Evolutionary conservation across 2,888 invertebrate species (phyloP), one percentile per base, ranked within the genome.

Genomic region (Leptopterna dolabrata): DNA sequence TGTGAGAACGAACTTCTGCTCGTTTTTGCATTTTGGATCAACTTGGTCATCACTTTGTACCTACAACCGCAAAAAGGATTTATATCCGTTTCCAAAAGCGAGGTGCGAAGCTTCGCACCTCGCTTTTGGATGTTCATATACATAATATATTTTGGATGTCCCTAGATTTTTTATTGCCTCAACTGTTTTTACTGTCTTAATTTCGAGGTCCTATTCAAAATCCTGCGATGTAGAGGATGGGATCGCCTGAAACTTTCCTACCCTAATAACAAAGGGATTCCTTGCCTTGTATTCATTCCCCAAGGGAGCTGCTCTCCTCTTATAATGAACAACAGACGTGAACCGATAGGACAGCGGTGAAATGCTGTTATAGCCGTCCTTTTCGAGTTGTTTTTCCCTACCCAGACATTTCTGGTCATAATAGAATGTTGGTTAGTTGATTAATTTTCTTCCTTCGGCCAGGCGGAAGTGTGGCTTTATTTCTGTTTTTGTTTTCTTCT

Each of bases 341-440:
- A 51, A 29, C 30, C 47, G 81, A 1, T 45, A 11, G 81, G 55
- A 51, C 30, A 27, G 81, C 47, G 51, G 51, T 81, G 81, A 81
- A 81, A 81, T 81, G 81, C 30, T 81, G 81, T 81, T 81, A 81
- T 55, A 27, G 51, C 81, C 45, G 14, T 29, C 30, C 41, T 19
- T 45, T 55, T n/a, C 81, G n/a, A 81, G 55, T 81, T 81, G 81
- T 81, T 78, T n/a, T 81, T 51, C 55, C 51, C 30, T 30, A 27
- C 27, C 27, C 41, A 29, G 30, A 73, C 73, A 73, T 73, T 73
- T 73, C 36, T 73, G 73, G 36, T 14, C 36, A 73, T 73, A 36
- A 30, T 41, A 36, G 30, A 71, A 71, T 71, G 27, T 73, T 73
- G 73, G 73, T 30, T 73, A 41, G 73, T 36, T 73, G 73, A 36